A percentile compares a stretch with the other conserved stretches of the same genome.
Conservation (phyloP, 2,113 vertebrate genomes). For the Chloroceryle aenea region DNA sequence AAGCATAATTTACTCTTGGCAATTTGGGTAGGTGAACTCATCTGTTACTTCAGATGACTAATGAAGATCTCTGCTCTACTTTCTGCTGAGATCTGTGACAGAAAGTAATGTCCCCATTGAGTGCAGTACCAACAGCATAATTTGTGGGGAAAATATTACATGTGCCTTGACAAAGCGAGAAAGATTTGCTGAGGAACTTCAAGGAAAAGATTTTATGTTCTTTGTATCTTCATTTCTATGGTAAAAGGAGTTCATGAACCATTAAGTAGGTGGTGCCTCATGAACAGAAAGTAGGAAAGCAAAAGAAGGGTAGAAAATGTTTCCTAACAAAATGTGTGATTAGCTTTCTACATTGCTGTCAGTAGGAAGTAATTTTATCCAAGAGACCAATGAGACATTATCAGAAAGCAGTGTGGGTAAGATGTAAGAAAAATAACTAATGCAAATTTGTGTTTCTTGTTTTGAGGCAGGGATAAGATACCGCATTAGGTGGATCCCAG, state of each 20-base stretch:
- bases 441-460: not conserved
- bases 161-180: not conserved
- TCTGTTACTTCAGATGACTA: accelerated
- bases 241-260: not conserved
- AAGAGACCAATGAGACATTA: not conserved
- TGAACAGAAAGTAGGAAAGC: not conserved
- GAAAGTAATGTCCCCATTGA: not conserved
- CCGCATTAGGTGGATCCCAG: too few relatives aligned
- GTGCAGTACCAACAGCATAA: not conserved
- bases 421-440: not conserved
- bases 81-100: not conserved
- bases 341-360: not conserved
- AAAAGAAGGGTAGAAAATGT: not conserved
- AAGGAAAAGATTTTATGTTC: not conserved
- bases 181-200: not conserved
- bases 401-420: accelerated
- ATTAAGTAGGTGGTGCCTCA: not conserved
- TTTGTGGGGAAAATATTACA: not conserved
- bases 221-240: not conserved
- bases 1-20: not conserved
- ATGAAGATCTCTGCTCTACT: not conserved
- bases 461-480: not conserved
- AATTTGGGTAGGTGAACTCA: not conserved
- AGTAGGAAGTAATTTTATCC: not conserved
- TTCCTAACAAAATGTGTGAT: not conserved